Base-by-base conservation (phyloP, 2,113 vertebrate species). In the Equus przewalskii region DNA sequence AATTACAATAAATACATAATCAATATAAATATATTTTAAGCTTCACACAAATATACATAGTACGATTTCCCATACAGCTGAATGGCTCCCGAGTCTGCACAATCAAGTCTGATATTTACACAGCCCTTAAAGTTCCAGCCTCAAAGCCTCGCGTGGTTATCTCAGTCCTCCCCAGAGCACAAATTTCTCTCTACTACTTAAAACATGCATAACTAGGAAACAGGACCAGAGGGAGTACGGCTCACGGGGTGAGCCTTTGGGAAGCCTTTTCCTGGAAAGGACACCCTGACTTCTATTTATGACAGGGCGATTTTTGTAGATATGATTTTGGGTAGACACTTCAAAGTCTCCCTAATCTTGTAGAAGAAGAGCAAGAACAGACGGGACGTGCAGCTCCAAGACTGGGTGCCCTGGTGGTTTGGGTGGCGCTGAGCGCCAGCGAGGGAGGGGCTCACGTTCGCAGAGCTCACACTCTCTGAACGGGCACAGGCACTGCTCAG, bases 401-500 rank as follows among this genome's bases (percentile, higher is more conserved):
- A 5, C 1, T 26, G 26, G 58, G 19, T 19, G n/a, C 46, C 49
- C 56, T 41, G 9, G 0, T 7, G 14, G 67, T 44, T 73, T 62
- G 7, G 28, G 70, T 16, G 28, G 44, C 21, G 49, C 19, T 0
- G 3, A 16, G 56, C 22, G 73, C 5, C 0, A 12, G 33, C 0
- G 7, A 4, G 9, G 70, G 64, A 13, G 26, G 41, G 13, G 65
- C 5, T 19, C 13, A 33, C 30, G 46, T 9, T 1, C 2, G 2
- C 46, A 5, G 58, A 19, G 56, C 41, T 78, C 92, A 5, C 0
- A 8, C 44, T 65, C 21, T 1, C 0, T 30, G 28, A 33, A 30
- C 0, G 0, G 56, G 13, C 58, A 21, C 70, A 33, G n/a, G 5
- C 49, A 4, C 19, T 3, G 5, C 41, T 33, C n/a, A 15, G 10